A percentile compares a stretch with the other conserved stretches of the same genome.
Evolutionary conservation across 2,113 vertebrate genomes (phyloP).

Genomic region (Rattus rattus): DNA sequence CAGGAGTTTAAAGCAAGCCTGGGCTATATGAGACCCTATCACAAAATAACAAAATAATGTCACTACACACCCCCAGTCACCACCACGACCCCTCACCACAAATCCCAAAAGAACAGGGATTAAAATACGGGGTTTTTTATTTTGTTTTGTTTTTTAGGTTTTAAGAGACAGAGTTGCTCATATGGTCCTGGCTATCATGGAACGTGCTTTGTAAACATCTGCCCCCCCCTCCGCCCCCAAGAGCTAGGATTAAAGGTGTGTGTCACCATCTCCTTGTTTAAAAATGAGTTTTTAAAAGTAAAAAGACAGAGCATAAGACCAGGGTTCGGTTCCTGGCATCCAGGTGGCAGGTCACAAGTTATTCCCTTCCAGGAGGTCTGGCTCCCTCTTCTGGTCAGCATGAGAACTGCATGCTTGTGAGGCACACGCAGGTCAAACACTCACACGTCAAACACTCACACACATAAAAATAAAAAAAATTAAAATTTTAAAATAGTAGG

Average conservation of each 20-base stretch:
- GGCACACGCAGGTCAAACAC: too few species aligned
- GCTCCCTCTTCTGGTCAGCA: background rate
- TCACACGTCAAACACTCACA: background rate
- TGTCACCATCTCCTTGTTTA: background rate
- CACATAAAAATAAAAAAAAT: background rate
- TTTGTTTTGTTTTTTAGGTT: background rate
- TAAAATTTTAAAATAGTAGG: background rate
- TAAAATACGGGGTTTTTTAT: background rate
- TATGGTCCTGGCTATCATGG: background rate
- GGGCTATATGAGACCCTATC: background rate
- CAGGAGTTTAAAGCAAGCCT: background rate
- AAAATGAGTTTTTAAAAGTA: background rate
- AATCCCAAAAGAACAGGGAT: background rate
- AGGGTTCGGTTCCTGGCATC: background rate
- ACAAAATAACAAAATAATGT: background rate
- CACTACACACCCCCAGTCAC: background rate
- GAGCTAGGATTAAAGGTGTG: background rate
- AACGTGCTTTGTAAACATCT: background rate
- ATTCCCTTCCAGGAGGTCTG: background rate
- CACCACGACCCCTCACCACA: background rate
- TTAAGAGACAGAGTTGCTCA: background rate
- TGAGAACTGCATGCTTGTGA: background rate
- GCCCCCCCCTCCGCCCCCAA: background rate
- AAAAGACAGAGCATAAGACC: background rate
- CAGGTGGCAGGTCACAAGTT: background rate